These are phyloP conservation scores for Tupiocoris notatus DNA, from an alignment of 2,888 invertebrate species.

Conservation along the genomic window DNA sequence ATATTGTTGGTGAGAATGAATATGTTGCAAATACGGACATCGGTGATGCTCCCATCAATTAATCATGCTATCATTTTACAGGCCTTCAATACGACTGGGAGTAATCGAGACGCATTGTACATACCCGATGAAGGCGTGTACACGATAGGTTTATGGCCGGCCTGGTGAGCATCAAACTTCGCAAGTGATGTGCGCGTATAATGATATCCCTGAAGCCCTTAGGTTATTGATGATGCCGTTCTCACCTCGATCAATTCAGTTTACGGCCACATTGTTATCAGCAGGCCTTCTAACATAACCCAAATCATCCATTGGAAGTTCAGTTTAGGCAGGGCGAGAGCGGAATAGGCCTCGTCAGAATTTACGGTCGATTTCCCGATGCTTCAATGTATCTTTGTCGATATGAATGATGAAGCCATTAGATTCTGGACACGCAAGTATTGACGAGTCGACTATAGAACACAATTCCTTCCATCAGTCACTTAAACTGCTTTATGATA, in stretches of 20 bases:
- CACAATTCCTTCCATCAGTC: no score
- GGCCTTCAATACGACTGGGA: neutral
- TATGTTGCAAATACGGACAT: neutral
- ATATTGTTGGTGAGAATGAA: neutral
- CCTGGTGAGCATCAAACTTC: neutral
- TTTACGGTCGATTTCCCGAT: neutral
- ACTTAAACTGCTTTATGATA: no score
- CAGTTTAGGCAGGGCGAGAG: neutral
- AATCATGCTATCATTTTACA: neutral
- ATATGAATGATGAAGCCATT: neutral
- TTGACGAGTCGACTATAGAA: no score
- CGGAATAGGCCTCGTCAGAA: neutral
- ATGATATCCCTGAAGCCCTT: neutral
- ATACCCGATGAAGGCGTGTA: neutral
- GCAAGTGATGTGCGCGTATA: neutral
- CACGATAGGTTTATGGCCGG: neutral
- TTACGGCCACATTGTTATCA: conserved; percentile 17
- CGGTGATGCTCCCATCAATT: neutral
- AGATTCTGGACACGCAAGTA: neutral
- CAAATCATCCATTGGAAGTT: neutral
- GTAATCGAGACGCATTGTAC: neutral
- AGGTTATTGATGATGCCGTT: neutral
- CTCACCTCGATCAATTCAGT: conserved; percentile 15
- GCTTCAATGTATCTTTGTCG: neutral
- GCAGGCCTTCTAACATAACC: neutral